A percentile compares a stretch with the other conserved stretches of the same genome.
These are phyloP conservation scores for Amphiprion ocellaris DNA, from an alignment of 2,113 vertebrate species.

Conservation along the genomic window DNA sequence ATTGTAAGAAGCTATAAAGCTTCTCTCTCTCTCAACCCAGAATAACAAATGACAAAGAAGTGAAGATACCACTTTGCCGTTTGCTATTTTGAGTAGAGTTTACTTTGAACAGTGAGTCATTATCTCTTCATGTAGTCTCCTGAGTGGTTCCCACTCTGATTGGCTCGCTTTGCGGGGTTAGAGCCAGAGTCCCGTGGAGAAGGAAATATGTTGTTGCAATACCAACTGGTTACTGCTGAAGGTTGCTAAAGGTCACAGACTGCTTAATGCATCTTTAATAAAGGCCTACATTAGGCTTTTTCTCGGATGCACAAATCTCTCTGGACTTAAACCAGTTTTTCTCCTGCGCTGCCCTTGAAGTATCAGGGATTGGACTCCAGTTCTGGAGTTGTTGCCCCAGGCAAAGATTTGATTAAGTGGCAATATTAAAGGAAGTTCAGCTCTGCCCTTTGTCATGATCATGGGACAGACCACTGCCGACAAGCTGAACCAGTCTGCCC, in stretches of 20 bases:
- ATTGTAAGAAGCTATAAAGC: background rate
- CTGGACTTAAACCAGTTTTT: background rate
- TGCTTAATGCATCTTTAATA: slow-evolving; percentile 13
- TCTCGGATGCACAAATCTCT: background rate
- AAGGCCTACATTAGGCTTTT: background rate
- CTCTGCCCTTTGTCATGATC: slow-evolving; percentile 5
- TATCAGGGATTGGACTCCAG: background rate
- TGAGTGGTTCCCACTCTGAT: slow-evolving; percentile 2
- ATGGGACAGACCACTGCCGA: background rate
- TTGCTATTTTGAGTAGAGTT: background rate
- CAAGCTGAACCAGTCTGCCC: background rate
- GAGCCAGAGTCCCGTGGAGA: slow-evolving; percentile 22
- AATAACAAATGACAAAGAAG: slow-evolving; percentile 10
- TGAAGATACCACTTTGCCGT: background rate
- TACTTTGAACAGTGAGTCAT: background rate
- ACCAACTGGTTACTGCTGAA: background rate
- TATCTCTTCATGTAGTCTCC: background rate
- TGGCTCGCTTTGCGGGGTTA: background rate
- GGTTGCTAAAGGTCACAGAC: slow-evolving; percentile 10
- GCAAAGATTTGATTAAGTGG: slow-evolving; percentile 22
- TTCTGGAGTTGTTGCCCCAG: background rate
- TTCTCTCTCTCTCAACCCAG: background rate
- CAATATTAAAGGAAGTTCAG: background rate
- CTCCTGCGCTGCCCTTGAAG: background rate
- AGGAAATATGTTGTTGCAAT: slow-evolving; percentile 2